phyloP scores from a whole-genome alignment of 2,888 invertebrate species.

The Drosophila setosimentum region DNA sequence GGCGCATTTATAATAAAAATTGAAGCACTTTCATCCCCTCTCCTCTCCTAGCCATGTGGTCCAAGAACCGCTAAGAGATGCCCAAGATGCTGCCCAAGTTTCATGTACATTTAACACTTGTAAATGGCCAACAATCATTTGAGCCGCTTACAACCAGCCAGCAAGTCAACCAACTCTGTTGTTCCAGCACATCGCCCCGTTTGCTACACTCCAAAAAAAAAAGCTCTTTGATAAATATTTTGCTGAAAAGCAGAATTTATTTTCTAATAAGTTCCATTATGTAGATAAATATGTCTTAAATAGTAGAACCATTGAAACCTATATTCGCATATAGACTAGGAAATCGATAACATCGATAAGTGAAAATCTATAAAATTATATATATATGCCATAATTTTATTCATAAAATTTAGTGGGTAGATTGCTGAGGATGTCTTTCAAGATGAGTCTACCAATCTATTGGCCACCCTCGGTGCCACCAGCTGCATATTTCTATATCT shows the following conservation, averaged over 20 bases:
- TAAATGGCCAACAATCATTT: slow-evolving; percentile 55
- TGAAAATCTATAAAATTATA: neutral
- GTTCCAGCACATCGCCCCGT: neutral
- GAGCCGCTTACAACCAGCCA: slow-evolving; percentile 18
- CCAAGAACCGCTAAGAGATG: slow-evolving; percentile 1
- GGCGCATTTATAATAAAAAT: slow-evolving; percentile 38
- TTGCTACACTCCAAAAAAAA: neutral
- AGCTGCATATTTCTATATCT: neutral
- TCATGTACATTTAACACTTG: slow-evolving; percentile 71
- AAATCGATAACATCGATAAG: neutral
- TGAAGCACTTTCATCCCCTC: slow-evolving; percentile 19
- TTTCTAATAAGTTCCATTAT: neutral
- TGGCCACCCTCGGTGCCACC: neutral
- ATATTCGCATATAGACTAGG: neutral
- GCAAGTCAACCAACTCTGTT: neutral
- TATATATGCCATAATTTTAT: neutral
- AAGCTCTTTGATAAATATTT: fast-evolving
- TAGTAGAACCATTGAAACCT: neutral
- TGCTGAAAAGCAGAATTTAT: neutral
- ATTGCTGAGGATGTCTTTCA: neutral
- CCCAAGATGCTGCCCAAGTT: slow-evolving; percentile 34
- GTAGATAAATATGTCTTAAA: neutral
- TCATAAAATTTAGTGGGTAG: neutral
- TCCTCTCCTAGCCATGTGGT: slow-evolving; percentile 19
- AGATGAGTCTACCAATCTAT: neutral